Percentiles rank a stretch among this genome's conserved stretches.
phyloP scores from a whole-genome alignment of 2,113 vertebrate species.

The Rattus rattus region DNA sequence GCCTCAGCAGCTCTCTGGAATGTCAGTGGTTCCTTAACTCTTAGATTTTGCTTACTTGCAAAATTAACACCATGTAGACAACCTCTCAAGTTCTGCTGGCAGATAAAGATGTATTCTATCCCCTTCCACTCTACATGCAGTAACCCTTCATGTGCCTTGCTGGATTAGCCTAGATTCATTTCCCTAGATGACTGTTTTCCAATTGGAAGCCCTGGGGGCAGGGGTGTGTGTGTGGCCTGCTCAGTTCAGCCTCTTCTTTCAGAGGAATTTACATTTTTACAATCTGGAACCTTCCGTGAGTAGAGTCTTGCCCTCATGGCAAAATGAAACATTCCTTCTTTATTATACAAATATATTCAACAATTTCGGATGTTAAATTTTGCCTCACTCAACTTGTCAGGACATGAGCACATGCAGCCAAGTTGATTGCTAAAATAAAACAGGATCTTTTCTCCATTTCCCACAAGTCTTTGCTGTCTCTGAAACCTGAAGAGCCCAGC shows the following conservation, averaged over 20 bases:
- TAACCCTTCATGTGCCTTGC: neutral
- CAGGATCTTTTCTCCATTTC: neutral
- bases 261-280: neutral
- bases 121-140: neutral
- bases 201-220: neutral
- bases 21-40: no score
- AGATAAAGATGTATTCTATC: neutral
- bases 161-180: neutral
- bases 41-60: neutral
- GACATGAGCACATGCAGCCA: neutral
- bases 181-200: neutral
- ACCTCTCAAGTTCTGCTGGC: neutral
- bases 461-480: neutral
- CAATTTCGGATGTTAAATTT: neutral
- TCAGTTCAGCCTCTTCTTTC: neutral
- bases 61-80: neutral
- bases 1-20: neutral
- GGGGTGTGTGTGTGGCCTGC: neutral
- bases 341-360: neutral
- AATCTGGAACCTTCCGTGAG: neutral
- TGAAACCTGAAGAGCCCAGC: neutral
- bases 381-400: neutral
- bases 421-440: neutral
- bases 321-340: neutral
- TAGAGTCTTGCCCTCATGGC: neutral